Conservation (phyloP, 2,113 vertebrate species). For the Hyperopisus bebe region DNA sequence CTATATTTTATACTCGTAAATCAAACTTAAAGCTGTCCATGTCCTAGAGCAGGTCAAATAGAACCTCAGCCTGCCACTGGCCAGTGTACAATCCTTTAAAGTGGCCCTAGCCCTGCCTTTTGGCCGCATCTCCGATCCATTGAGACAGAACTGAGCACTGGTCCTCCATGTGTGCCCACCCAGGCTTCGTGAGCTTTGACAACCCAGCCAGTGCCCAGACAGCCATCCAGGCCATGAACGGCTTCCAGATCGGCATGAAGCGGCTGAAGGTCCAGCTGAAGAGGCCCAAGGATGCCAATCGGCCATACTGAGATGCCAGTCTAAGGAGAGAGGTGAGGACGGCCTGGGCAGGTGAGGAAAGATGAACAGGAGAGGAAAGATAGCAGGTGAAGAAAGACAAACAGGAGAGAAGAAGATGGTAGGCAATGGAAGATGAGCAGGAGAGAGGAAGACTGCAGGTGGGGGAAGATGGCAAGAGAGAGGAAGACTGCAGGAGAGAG, state of each 20-base stretch:
- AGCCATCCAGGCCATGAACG: slow-evolving; percentile 88
- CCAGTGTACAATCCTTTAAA: neutral
- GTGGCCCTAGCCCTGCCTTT: neutral
- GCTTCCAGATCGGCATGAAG: slow-evolving; percentile 91
- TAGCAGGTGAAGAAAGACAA: neutral
- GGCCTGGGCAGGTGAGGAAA: slow-evolving; percentile 29
- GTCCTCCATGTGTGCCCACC: slow-evolving; percentile 10
- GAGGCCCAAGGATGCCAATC: slow-evolving; percentile 83
- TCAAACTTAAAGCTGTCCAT: neutral
- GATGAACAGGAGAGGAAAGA: neutral
- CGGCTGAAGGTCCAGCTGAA: slow-evolving; percentile 89
- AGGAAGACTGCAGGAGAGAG: neutral
- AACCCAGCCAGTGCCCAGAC: slow-evolving; percentile 85
- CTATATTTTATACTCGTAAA: neutral
- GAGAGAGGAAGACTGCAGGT: no score
- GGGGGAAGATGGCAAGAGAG: neutral
- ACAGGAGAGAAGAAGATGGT: neutral
- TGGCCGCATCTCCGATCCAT: neutral
- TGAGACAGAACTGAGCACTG: neutral
- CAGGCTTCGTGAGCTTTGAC: slow-evolving; percentile 89
- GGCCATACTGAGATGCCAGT: slow-evolving; percentile 66
- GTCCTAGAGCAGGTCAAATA: neutral
- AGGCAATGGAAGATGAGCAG: neutral
- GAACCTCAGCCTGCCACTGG: neutral
- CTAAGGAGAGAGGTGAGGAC: slow-evolving; percentile 1